Evolutionary conservation across 2,797 vertebrate species (phyloP).

Genomic region (Gallirallus australis): DNA sequence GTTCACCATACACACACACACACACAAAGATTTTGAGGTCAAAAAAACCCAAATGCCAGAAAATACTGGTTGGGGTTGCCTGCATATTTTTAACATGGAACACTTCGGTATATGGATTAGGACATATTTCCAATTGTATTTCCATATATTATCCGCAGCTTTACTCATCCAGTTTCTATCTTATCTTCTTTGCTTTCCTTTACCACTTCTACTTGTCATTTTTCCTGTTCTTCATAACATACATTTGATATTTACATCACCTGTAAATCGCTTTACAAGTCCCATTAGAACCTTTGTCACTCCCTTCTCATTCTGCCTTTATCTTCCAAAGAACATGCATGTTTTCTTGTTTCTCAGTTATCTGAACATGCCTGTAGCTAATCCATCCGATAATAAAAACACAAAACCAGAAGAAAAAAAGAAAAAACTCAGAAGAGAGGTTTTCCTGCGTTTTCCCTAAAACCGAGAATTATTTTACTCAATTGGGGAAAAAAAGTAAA

Average conservation of each 20-base stretch:
- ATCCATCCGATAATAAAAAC: neutral
- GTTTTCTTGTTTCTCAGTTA: neutral
- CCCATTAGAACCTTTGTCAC: neutral
- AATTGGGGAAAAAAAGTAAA: neutral
- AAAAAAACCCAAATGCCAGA: neutral
- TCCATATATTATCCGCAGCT: neutral
- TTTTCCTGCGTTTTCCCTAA: neutral
- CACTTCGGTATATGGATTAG: neutral
- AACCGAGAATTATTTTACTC: neutral
- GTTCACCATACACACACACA: neutral
- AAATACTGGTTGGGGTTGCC: neutral
- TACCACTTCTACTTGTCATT: neutral
- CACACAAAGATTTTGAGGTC: neutral
- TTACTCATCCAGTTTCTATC: neutral
- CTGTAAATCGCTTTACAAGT: neutral
- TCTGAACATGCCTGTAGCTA: neutral
- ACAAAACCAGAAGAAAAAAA: neutral
- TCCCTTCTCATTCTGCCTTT: neutral
- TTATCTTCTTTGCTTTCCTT: neutral
- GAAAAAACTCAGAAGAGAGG: accelerated
- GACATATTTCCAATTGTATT: neutral
- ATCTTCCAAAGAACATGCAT: neutral
- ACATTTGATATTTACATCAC: neutral
- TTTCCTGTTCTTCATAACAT: neutral
- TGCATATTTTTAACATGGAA: neutral